Evolutionary conservation across 2,888 invertebrate genomes (phyloP).

Genomic region (Bibio marci): DNA sequence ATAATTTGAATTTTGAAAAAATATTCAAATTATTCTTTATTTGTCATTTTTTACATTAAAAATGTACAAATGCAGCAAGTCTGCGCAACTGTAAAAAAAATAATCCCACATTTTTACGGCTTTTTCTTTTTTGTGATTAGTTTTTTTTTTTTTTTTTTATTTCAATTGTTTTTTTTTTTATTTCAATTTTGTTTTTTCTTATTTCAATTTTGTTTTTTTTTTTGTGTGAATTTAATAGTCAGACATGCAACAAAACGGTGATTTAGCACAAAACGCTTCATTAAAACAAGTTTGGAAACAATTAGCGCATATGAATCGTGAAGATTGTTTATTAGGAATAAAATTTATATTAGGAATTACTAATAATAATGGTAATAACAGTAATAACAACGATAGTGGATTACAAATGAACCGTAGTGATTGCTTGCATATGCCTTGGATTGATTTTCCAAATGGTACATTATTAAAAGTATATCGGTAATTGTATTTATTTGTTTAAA

Average conservation of each 20-base stretch:
- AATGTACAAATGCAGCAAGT: no score
- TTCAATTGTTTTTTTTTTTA: no score
- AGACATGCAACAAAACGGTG: conserved; percentile 63
- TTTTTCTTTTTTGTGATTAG: no score
- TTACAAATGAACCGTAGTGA: conserved; percentile 17
- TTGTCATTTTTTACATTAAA: no score
- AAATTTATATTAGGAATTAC: conserved; percentile 26
- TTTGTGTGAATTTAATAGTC: conserved; percentile 30
- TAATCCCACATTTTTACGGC: no score
- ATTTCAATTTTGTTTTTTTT: neutral
- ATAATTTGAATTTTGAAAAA: no score
- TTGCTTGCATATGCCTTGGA: conserved; percentile 25
- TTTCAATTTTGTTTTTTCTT: no score
- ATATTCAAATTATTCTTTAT: no score
- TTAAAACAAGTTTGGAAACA: conserved; percentile 63
- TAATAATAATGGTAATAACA: conserved; percentile 12
- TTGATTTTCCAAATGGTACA: conserved; percentile 16
- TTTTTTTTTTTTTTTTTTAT: no score
- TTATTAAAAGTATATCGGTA: conserved; percentile 15
- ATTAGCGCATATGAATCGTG: conserved; percentile 29
- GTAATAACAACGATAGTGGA: conserved; percentile 15
- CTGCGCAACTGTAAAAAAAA: no score
- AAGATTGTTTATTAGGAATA: conserved; percentile 40
- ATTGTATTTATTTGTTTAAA: conserved; percentile 6
- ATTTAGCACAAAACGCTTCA: conserved; percentile 54